Percentiles rank a stretch among this genome's conserved stretches.
Evolutionary conservation across 2,797 vertebrate genomes (phyloP).

Genomic region (Argya squamiceps): DNA sequence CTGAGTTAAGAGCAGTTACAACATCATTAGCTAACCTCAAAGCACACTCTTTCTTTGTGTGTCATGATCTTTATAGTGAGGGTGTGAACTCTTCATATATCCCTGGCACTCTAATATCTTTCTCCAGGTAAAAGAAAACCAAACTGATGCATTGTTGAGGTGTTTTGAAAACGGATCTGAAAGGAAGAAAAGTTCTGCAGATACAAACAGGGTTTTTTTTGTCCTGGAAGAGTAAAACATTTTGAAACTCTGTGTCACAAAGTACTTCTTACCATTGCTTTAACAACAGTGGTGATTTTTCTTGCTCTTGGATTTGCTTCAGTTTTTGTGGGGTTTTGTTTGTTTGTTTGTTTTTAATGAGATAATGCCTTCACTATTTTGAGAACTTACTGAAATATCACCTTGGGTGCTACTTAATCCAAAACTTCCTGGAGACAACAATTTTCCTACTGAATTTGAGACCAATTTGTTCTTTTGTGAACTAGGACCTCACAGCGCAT

Average conservation of each 20-base stretch:
- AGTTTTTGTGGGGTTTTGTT: not conserved
- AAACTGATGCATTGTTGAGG: rapidly evolving
- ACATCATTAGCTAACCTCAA: not conserved
- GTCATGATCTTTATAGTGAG: not conserved
- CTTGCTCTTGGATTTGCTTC: not conserved
- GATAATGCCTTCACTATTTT: not conserved
- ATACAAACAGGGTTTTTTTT: not conserved
- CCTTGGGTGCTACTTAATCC: not conserved
- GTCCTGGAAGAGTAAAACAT: not conserved
- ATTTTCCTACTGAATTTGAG: not conserved
- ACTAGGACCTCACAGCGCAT: not conserved
- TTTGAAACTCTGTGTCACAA: not conserved
- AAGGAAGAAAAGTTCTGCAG: not conserved
- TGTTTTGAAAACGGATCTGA: not conserved
- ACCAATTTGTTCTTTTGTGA: not conserved
- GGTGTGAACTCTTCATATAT: not conserved
- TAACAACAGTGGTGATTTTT: not conserved
- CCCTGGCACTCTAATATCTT: not conserved
- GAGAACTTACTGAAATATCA: not conserved
- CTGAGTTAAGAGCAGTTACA: not conserved
- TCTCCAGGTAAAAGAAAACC: not conserved
- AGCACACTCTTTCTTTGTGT: not conserved
- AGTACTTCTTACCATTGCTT: not conserved
- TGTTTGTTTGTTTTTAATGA: not conserved
- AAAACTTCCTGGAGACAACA: not conserved